Percentiles rank a stretch among this genome's conserved stretches.
These are phyloP conservation scores for Sabatieria punctata DNA, from an alignment of 2,888 invertebrate species.

Conservation along the genomic window DNA sequence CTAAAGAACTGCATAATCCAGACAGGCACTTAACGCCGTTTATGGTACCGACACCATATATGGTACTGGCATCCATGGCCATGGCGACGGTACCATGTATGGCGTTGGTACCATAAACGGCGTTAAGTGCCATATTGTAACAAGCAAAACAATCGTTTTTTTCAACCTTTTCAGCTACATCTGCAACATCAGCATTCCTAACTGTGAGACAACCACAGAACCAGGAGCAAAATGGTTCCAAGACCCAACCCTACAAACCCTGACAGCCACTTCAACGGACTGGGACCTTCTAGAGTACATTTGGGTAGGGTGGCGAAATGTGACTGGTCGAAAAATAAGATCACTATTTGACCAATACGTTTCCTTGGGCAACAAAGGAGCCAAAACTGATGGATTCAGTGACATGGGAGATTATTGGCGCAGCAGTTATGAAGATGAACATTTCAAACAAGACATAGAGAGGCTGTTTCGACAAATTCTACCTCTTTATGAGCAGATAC, in stretches of 20 bases:
- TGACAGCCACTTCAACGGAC: conserved; percentile 11
- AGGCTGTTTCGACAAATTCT: background rate
- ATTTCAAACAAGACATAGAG: background rate
- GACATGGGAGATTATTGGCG: background rate
- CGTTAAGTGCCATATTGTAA: too few relatives aligned
- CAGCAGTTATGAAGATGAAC: background rate
- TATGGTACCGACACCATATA: too few relatives aligned
- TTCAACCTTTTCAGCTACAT: too few relatives aligned
- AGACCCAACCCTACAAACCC: background rate
- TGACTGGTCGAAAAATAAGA: conserved; percentile 24
- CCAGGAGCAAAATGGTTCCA: background rate
- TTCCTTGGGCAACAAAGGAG: background rate
- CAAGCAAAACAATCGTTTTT: too few relatives aligned
- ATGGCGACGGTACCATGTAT: too few relatives aligned
- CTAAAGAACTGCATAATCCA: too few relatives aligned
- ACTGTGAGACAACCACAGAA: background rate
- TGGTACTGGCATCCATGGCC: too few relatives aligned
- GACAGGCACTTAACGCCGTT: too few relatives aligned
- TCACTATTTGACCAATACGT: conserved; percentile 13
- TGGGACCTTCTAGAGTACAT: conserved; percentile 23
- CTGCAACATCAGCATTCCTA: conserved; percentile 46
- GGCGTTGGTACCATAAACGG: too few relatives aligned
- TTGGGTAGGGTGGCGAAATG: conserved; percentile 32
- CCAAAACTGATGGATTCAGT: background rate
- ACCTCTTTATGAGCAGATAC: conserved; percentile 13